These are phyloP conservation scores for Rotaria macrura DNA, from an alignment of 2,888 invertebrate genomes.

Conservation along the genomic window DNA sequence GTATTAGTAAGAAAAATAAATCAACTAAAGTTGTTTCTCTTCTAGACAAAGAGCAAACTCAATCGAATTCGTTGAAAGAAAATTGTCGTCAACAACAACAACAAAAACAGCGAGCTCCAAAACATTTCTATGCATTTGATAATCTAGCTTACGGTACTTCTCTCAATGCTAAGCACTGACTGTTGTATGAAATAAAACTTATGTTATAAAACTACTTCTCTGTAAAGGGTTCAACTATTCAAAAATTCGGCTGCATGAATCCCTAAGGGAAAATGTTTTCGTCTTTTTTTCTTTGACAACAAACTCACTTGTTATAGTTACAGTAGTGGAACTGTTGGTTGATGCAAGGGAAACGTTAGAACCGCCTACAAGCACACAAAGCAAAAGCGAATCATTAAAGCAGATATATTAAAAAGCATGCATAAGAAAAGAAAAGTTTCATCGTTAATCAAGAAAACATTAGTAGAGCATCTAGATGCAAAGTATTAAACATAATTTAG, in stretches of 20 bases:
- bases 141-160: background rate
- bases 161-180: background rate
- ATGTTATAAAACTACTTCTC: no score
- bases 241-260: no score
- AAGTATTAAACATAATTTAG: background rate
- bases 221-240: no score
- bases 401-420: background rate
- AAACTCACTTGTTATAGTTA: background rate
- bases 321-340: background rate
- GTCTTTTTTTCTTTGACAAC: background rate
- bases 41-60: background rate
- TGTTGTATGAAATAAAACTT: background rate
- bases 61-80: background rate
- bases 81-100: background rate
- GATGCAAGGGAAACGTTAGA: background rate
- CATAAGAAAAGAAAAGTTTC: background rate
- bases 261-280: background rate
- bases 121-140: background rate
- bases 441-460: background rate
- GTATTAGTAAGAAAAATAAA: background rate
- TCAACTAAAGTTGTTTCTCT: background rate
- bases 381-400: background rate
- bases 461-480: background rate
- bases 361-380: background rate
- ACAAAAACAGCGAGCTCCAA: no score